These are phyloP conservation scores for Phymanthus crucifer DNA, from an alignment of 92 coral and sea anemone genomes.

Conservation along the genomic window DNA sequence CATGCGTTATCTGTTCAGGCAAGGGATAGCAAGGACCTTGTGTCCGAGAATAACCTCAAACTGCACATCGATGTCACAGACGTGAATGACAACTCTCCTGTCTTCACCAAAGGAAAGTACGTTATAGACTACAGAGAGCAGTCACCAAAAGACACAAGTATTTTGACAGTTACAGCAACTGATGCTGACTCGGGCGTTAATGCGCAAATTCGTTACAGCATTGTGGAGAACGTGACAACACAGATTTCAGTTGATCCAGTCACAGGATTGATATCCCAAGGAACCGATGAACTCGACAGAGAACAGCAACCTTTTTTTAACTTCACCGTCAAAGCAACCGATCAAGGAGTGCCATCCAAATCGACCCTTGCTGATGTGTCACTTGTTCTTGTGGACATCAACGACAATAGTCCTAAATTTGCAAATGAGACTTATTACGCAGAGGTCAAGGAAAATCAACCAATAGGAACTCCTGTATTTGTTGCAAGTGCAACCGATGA, in stretches of 20 bases:
- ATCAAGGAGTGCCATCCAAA: slow-evolving; percentile 58
- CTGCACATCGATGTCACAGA: slow-evolving; percentile 62
- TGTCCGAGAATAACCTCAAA: slow-evolving; percentile 44
- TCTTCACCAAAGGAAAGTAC: slow-evolving; percentile 43
- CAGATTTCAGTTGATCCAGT: slow-evolving; percentile 53
- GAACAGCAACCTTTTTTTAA: slow-evolving; percentile 55
- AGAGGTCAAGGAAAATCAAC: slow-evolving; percentile 80
- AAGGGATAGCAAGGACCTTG: slow-evolving; percentile 58
- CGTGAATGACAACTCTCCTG: slow-evolving; percentile 81
- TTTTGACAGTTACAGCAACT: slow-evolving; percentile 62
- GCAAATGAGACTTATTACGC: slow-evolving; percentile 68
- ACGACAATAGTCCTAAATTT: slow-evolving; percentile 80
- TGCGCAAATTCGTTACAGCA: slow-evolving; percentile 70
- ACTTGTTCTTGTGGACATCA: slow-evolving; percentile 72
- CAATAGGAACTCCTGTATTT: slow-evolving; percentile 61
- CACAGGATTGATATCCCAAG: slow-evolving; percentile 63
- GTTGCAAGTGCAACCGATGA: slow-evolving; percentile 73
- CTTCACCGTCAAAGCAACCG: slow-evolving; percentile 68
- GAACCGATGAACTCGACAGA: slow-evolving; percentile 49
- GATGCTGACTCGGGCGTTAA: slow-evolving; percentile 78
- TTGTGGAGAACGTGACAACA: slow-evolving; percentile 67
- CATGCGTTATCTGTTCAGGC: slow-evolving; percentile 59
- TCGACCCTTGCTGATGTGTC: slow-evolving; percentile 63
- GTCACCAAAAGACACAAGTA: slow-evolving; percentile 73
- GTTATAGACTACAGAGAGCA: slow-evolving; percentile 72